Evolutionary conservation across 2,797 vertebrate genomes (phyloP).

Genomic region (Picus viridis): DNA sequence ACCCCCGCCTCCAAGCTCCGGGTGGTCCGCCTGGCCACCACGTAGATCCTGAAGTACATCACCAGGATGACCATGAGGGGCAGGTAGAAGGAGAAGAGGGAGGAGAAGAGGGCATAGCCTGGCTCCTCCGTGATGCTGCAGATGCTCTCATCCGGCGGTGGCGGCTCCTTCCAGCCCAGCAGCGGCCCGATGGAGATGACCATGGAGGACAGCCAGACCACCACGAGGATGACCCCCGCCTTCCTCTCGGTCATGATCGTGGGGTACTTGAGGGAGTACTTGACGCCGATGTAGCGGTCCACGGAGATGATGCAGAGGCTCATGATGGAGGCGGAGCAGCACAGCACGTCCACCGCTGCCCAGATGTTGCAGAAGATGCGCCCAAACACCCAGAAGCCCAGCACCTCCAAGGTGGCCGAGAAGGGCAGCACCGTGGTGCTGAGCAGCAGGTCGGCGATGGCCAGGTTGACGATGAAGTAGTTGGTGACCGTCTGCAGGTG

Average conservation of each 20-base stretch:
- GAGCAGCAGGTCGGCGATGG: slow-evolving; percentile 93
- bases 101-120: slow-evolving; percentile 96
- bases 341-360: slow-evolving; percentile 99
- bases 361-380: slow-evolving; percentile 97
- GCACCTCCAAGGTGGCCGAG: slow-evolving; percentile 93
- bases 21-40: slow-evolving; percentile 95
- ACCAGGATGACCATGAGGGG: slow-evolving; percentile 93
- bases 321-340: slow-evolving; percentile 98
- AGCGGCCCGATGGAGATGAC: slow-evolving; percentile 96
- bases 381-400: slow-evolving; percentile 96
- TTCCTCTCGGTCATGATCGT: slow-evolving; percentile 96
- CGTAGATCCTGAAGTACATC: slow-evolving; percentile 97
- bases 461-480: slow-evolving; percentile 97
- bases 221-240: slow-evolving; percentile 87
- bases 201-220: slow-evolving; percentile 92
- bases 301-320: slow-evolving; percentile 97
- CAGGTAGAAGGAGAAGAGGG: slow-evolving; percentile 96
- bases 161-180: slow-evolving; percentile 96
- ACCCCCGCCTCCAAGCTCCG: slow-evolving; percentile 94
- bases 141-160: slow-evolving; percentile 88
- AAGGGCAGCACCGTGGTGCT: slow-evolving; percentile 94
- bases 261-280: slow-evolving; percentile 95
- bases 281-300: slow-evolving; percentile 96
- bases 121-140: slow-evolving; percentile 97
- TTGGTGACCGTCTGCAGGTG: slow-evolving; percentile 97